Base-by-base conservation (phyloP, 2,888 invertebrate species). In the Epistrophe grossulariae region DNA sequence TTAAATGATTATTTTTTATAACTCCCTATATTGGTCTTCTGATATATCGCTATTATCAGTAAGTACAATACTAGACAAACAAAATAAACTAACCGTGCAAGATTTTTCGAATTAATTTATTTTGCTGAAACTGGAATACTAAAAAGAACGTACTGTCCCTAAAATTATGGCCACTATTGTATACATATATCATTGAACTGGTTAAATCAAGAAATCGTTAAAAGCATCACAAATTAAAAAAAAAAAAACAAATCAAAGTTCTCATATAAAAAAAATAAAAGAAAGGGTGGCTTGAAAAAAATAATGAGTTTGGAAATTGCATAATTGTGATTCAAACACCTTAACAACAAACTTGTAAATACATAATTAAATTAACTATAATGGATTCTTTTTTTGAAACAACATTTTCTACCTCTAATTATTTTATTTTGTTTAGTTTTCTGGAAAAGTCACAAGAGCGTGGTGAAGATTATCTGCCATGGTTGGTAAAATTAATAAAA, bases 401-500 rank as follows among this genome's bases (percentile, higher is more conserved):
- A 80, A 81, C 28, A 90, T 89, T 89, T 89, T 83, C 90, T 89
- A 90, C 88, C 89, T 89, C 84, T 88, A 91, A 91, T 91, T 90
- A 93, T 93, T 93, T 94, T 94, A 88, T 85, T 88, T 85, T 82
- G 93, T 93, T 94, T 95, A 96, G 96, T 96, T 95, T 95, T 94
- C 95, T 96, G 95, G 96, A 96, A 95, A 96, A 96, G 94, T 93
- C 94, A 90, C 95, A 94, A 94, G 96, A 96, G 89, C 92, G 92
- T 89, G 92, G 80, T 93, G 94, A 96, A 95, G 96, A 96, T 94
- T 96, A 95, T 94, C 95, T 95, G 93, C 96, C 96, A 95, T 96
- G 96, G 96, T 96, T 95, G 95, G 96, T 96, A 96, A 19, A 50
- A 91, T 28, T 13, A 90, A 76, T 73, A 57, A 48, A 43, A 66